A percentile compares a stretch with the other conserved stretches of the same genome.
Evolutionary conservation across 2,797 vertebrate genomes (phyloP).

Genomic region (Anolis apletophallus): DNA sequence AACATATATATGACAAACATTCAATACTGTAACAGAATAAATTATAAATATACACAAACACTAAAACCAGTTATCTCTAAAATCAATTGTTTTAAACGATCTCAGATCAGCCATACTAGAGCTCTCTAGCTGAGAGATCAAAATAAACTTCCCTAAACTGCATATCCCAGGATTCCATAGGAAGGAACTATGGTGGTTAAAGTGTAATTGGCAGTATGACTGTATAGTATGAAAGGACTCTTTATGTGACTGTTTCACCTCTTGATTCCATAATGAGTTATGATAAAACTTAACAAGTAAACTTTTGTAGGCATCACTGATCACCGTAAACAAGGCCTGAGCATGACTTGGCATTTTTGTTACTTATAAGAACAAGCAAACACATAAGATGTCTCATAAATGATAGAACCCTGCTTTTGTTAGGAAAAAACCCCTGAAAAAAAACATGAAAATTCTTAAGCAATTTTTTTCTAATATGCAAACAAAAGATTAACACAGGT

Average conservation of each 20-base stretch:
- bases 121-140: too few relatives aligned
- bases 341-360: background rate
- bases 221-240: too few relatives aligned
- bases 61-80: too few relatives aligned
- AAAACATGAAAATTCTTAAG: background rate
- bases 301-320: background rate
- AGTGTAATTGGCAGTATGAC: background rate
- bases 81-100: too few relatives aligned
- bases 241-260: background rate
- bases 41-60: too few relatives aligned
- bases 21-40: too few relatives aligned
- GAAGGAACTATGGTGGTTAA: too few relatives aligned
- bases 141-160: too few relatives aligned
- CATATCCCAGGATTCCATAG: too few relatives aligned
- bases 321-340: conserved; percentile 30
- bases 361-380: conserved; percentile 25
- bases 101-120: too few relatives aligned
- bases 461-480: background rate
- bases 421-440: background rate
- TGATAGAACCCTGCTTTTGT: background rate
- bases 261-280: background rate
- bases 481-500: background rate
- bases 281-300: background rate
- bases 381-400: background rate
- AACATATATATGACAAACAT: too few relatives aligned